These are phyloP conservation scores for Smittia sp. DNA, from an alignment of 2,888 invertebrate species.

Conservation along the genomic window DNA sequence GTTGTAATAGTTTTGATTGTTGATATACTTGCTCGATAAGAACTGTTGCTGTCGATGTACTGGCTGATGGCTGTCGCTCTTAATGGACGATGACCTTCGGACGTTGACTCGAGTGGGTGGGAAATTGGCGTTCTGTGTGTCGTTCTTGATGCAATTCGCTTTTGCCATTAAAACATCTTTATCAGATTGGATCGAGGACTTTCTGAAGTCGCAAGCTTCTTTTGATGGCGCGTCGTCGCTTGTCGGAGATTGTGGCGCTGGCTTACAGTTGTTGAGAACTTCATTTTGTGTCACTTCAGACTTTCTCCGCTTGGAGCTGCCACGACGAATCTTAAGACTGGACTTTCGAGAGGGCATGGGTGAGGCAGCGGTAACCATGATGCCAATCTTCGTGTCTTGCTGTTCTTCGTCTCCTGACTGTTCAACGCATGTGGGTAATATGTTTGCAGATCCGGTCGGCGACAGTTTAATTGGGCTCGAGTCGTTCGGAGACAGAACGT, in stretches of 20 bases:
- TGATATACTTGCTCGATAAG: conserved; percentile 36
- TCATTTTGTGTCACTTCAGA: conserved; percentile 18
- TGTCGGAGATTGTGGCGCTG: conserved; percentile 14
- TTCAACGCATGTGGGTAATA: conserved; percentile 33
- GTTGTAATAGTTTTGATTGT: conserved; percentile 48
- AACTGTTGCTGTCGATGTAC: conserved; percentile 23
- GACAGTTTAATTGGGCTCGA: conserved; percentile 41
- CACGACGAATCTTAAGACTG: conserved; percentile 72
- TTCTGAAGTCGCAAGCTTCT: conserved; percentile 37
- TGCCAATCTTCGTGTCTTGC: conserved; percentile 41
- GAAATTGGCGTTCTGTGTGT: conserved; percentile 59
- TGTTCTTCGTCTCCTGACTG: conserved; percentile 40
- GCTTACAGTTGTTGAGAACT: conserved; percentile 36
- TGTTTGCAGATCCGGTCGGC: conserved; percentile 43
- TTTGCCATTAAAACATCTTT: conserved; percentile 62
- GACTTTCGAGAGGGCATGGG: conserved; percentile 59
- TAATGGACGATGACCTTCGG: conserved; percentile 37
- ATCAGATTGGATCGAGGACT: conserved; percentile 52
- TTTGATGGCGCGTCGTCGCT: conserved; percentile 19
- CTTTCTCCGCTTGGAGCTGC: conserved; percentile 67
- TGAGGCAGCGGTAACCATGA: conserved; percentile 44
- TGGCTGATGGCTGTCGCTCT: conserved; percentile 37
- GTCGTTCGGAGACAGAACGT: conserved; percentile 6
- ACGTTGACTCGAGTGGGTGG: conserved; percentile 14
- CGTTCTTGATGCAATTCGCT: conserved; percentile 68